Percentiles rank a stretch among this genome's conserved stretches.
These are phyloP conservation scores for Palythoa caribaeorum DNA, from an alignment of 92 coral and sea anemone genomes.

Conservation along the genomic window DNA sequence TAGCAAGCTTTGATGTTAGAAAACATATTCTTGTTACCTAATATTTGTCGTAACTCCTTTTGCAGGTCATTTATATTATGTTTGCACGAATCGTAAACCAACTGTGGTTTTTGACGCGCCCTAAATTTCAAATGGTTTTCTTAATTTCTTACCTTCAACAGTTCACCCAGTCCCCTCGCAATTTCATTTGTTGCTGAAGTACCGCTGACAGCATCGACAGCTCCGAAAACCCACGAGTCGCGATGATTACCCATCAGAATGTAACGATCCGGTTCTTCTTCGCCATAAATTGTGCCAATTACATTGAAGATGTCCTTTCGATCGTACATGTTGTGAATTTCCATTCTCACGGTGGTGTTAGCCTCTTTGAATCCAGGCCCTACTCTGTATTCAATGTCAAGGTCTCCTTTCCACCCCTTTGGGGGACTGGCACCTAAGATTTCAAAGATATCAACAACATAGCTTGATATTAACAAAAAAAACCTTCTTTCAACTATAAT, in stretches of 20 bases:
- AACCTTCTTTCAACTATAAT: background rate
- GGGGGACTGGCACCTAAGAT: constrained; percentile 73
- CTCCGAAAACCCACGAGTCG: constrained; percentile 83
- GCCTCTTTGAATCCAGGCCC: constrained; percentile 75
- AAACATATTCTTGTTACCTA: background rate
- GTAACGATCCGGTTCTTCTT: constrained; percentile 79
- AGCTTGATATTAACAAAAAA: background rate
- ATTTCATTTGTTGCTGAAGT: constrained; percentile 65
- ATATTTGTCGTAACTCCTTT: background rate
- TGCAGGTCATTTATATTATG: background rate
- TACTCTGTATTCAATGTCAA: constrained; percentile 70
- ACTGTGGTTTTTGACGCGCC: background rate
- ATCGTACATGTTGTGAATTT: constrained; percentile 69
- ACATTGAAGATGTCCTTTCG: constrained; percentile 79
- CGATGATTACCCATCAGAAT: constrained; percentile 72
- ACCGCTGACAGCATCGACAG: constrained; percentile 76
- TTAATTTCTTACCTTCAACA: constrained; percentile 47
- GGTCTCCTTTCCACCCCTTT: constrained; percentile 71
- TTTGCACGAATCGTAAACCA: background rate
- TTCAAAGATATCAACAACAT: background rate
- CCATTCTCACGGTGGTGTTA: constrained; percentile 66
- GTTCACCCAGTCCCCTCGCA: constrained; percentile 67
- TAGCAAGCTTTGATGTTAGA: background rate
- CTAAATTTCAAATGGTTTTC: background rate
- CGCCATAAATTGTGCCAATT: constrained; percentile 84